Percentiles rank a stretch among this genome's conserved stretches.
Conservation (phyloP, 2,888 invertebrate genomes). For the Temnothorax ravouxi region DNA sequence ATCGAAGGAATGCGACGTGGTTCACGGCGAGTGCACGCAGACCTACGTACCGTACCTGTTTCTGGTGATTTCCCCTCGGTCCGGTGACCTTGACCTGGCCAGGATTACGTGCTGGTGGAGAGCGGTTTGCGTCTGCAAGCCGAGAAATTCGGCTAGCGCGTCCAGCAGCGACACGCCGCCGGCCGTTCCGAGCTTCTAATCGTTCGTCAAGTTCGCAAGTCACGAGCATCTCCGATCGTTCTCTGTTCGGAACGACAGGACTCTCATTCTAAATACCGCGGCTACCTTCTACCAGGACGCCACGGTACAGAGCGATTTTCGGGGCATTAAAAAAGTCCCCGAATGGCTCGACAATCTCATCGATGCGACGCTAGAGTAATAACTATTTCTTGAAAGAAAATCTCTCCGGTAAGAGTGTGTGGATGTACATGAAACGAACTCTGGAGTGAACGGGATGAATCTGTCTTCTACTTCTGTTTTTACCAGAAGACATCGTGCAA, state of each 20-base stretch:
- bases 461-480: background rate
- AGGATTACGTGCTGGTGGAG: slow-evolving; percentile 97
- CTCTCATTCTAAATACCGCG: background rate
- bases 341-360: slow-evolving; percentile 14
- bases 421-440: slow-evolving; percentile 1
- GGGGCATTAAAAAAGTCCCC: background rate
- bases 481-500: background rate
- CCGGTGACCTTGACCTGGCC: slow-evolving; percentile 96
- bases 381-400: slow-evolving; percentile 37
- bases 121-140: slow-evolving; percentile 96
- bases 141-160: slow-evolving; percentile 87
- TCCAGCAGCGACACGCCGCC: slow-evolving; percentile 77
- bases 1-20: slow-evolving; percentile 95
- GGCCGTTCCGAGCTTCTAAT: slow-evolving; percentile 81
- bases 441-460: background rate
- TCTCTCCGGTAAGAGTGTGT: background rate
- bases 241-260: slow-evolving; percentile 15
- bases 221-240: slow-evolving; percentile 12
- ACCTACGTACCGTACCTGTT: slow-evolving; percentile 97
- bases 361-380: slow-evolving; percentile 4
- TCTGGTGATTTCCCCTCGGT: slow-evolving; percentile 95
- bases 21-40: slow-evolving; percentile 96
- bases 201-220: slow-evolving; percentile 61
- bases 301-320: background rate
- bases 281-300: background rate